Percentiles rank a stretch among this genome's conserved stretches.
Evolutionary conservation across 2,113 vertebrate genomes (phyloP).

Genomic region (Tympanuchus pallidicinctus): DNA sequence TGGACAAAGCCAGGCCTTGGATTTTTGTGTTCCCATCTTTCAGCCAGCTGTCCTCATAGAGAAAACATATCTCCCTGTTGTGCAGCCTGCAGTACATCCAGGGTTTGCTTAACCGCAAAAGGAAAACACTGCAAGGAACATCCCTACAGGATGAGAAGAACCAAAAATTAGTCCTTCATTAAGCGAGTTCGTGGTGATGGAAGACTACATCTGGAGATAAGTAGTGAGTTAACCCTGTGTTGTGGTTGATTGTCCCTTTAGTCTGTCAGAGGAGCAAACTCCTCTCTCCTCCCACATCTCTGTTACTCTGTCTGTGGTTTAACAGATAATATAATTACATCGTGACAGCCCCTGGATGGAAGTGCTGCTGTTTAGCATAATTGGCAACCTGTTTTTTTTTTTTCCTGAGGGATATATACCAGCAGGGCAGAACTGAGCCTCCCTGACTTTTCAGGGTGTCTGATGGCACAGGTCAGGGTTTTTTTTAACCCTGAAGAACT

Average conservation of each 20-base stretch:
- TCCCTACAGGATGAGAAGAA: neutral
- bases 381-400: neutral
- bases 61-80: neutral
- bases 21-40: neutral
- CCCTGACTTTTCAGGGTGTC: neutral
- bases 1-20: neutral
- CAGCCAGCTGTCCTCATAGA: neutral
- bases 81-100: neutral
- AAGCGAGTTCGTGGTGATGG: rapidly evolving
- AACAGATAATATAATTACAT: neutral
- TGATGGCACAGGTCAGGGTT: rapidly evolving
- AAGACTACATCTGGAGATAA: neutral
- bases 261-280: neutral
- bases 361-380: neutral
- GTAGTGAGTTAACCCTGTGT: neutral
- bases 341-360: neutral
- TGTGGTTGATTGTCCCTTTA: neutral
- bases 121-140: neutral
- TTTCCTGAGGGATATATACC: neutral
- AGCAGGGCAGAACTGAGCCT: neutral
- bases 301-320: neutral
- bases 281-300: neutral
- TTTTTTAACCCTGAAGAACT: neutral
- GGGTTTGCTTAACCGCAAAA: neutral
- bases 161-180: neutral